Base-by-base conservation (phyloP, 2,888 invertebrate genomes). In the Drosophila fungiperda region DNA sequence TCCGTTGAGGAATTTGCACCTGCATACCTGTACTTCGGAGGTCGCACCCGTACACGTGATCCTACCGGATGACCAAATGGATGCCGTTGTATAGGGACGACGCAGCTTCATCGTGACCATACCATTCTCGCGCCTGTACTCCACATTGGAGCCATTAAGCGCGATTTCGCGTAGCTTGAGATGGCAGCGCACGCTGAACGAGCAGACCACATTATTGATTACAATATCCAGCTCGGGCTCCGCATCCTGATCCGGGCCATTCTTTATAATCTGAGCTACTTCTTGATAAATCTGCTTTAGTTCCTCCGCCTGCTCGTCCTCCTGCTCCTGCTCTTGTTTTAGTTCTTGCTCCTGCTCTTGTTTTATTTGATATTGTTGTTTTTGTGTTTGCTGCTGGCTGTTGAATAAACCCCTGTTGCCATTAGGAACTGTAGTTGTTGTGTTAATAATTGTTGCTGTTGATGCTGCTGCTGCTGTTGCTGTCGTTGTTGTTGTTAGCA, bases 31-130 rank as follows among this genome's bases (percentile, higher is more conserved):
- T 12, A 12, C 3, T 59, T 85, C 84, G 0, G 84, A 85, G 11
- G 84, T 85, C 58, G 86, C 90, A 2, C 87, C 87, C 0, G 91
- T 90, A 29, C 89, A 88, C 1, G 89, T 99, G 67, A 99, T 96
- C 93, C 99, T 98, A 5, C 99, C 99, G 66, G 99, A 99, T 64
- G 99, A 99, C 98, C 99, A 99, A 91, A 99, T 98, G 79, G 98
- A 99, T 45, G 99, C 99, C 53, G 99, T 99, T 52, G 98, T 98
- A 91, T 97, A 96, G 7, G 99, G 99, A 91, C 97, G 96, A 75
- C 99, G 95, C 81, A 99, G 94, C 94, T 99, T 99, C 99, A 99
- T 99, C 66, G 98, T 98, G 73, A 99, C 96, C 97, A 99, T 98
- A 90, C 98, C 98, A 94, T 98, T 97, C 94, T 98, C 98, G 90